Evolutionary conservation across 23 tunicate genomes (phyloP), one percentile per base, ranked within the genome.

Genomic region (Ascidia mentula): DNA sequence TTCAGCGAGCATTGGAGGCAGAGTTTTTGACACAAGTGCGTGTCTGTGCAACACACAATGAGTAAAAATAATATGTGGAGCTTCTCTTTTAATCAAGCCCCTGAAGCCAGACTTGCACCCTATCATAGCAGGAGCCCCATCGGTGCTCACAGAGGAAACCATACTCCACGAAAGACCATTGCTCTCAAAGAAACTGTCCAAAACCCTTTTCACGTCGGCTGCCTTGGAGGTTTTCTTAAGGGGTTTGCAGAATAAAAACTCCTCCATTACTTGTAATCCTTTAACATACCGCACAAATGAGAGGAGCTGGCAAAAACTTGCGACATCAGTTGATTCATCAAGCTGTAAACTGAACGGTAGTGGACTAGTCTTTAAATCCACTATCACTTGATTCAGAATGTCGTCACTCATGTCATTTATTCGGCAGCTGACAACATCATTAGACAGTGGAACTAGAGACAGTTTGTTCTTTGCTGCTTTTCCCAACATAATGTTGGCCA

Each of bases 261-360:
- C 80, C 46, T 86, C 80, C 37, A 80, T 80, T 34, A 86, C 81
- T 46, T 72, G 60, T 7, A 69, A 60, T 59, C 85, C 74, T 86
- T n/a, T 86, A 30, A 86, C 85, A 40, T 86, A 86, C 38, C 85
- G 86, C 9, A 86, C 85, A 36, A 86, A 72, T 59, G 60, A 73
- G 36, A 72, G 30, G 32, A 86, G 90, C 86, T 86, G 80, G 61
- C 72, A 45, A 4, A 72, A 72, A 80, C 73, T 74, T 24, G 80
- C 76, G 7, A 80, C 90, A 61, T 86, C 90, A 40, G 90, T 80
- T 70, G 90, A n/a, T n/a, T 72, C 80, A 53, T 80, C 90, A 74
- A 80, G 80, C 42, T 86, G 90, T 32, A 86, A 71, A 60, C 80
- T 80, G 78, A 86, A 80, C 70, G 80, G 80, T 78, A 38, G 32